Evolutionary conservation across 2,888 invertebrate species (phyloP).

Genomic region (Yponomeuta plumbellus): DNA sequence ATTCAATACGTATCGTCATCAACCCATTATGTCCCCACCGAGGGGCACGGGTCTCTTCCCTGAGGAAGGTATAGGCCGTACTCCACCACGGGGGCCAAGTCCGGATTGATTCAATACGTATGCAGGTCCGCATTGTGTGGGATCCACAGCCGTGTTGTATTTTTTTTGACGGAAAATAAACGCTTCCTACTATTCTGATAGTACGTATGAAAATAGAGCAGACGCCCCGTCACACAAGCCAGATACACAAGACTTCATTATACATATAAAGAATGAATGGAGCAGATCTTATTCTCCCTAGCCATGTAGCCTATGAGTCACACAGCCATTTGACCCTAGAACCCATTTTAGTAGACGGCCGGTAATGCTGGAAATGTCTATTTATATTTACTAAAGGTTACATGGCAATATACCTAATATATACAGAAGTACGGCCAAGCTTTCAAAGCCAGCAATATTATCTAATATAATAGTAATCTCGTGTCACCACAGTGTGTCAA

Average conservation of each 20-base stretch:
- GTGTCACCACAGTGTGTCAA: too few relatives aligned
- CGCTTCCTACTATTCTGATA: too few relatives aligned
- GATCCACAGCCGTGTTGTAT: too few relatives aligned
- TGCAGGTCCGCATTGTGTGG: too few relatives aligned
- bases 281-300: neutral
- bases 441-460: neutral
- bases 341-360: slow-evolving; percentile 1
- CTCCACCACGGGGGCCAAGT: too few relatives aligned
- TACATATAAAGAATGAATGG: neutral
- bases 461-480: too few relatives aligned
- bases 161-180: too few relatives aligned
- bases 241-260: neutral
- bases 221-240: neutral
- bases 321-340: slow-evolving; percentile 5
- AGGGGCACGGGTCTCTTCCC: too few relatives aligned
- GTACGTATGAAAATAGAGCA: neutral
- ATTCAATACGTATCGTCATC: too few relatives aligned
- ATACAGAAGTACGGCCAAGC: neutral
- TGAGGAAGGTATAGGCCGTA: too few relatives aligned
- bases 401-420: neutral
- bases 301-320: slow-evolving; percentile 1
- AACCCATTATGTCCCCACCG: too few relatives aligned
- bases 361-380: slow-evolving; percentile 5
- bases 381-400: slow-evolving; percentile 8
- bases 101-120: too few relatives aligned